Percentiles rank a stretch among this genome's conserved stretches.
Evolutionary conservation across 2,113 vertebrate genomes (phyloP).

Genomic region (Protobothrops flavoviridis): DNA sequence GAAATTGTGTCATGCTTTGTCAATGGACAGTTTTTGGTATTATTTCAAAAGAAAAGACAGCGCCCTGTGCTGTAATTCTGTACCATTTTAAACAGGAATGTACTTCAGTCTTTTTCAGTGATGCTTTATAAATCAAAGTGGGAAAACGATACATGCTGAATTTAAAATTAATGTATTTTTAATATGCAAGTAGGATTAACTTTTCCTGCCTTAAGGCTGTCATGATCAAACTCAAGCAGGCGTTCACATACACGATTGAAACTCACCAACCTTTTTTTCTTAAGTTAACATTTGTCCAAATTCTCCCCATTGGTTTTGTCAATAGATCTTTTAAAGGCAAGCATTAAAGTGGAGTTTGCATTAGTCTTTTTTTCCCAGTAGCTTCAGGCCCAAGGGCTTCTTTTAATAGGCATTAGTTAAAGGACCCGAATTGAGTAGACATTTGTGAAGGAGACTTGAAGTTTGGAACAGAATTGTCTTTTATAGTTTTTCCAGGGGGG

Average conservation of each 20-base stretch:
- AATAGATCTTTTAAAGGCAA: conserved; percentile 71
- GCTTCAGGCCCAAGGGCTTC: conserved; percentile 66
- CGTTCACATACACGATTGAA: conserved; percentile 69
- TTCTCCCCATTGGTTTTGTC: conserved; percentile 72
- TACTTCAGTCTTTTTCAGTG: conserved; percentile 68
- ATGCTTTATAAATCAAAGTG: conserved; percentile 69
- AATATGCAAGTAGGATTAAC: conserved; percentile 74
- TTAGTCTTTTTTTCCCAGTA: conserved; percentile 57
- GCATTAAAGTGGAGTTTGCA: conserved; percentile 70
- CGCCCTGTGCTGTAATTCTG: conserved; percentile 62
- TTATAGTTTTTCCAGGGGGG: conserved; percentile 77
- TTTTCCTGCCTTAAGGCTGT: conserved; percentile 65
- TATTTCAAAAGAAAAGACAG: conserved; percentile 61
- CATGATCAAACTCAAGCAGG: conserved; percentile 71
- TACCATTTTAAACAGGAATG: conserved; percentile 64
- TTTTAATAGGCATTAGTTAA: conserved; percentile 77
- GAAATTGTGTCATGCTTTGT: conserved; percentile 64
- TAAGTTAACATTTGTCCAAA: conserved; percentile 69
- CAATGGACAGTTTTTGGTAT: conserved; percentile 66
- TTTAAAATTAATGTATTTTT: conserved; percentile 74
- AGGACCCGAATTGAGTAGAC: conserved; percentile 76
- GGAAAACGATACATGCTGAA: conserved; percentile 64
- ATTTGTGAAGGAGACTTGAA: conserved; percentile 79
- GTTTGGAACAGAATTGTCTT: conserved; percentile 76
- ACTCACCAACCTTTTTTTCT: conserved; percentile 63